Evolutionary conservation across 2,888 invertebrate species (phyloP), one percentile per base, ranked within the genome.

Genomic region (Macroteleia sp.): DNA sequence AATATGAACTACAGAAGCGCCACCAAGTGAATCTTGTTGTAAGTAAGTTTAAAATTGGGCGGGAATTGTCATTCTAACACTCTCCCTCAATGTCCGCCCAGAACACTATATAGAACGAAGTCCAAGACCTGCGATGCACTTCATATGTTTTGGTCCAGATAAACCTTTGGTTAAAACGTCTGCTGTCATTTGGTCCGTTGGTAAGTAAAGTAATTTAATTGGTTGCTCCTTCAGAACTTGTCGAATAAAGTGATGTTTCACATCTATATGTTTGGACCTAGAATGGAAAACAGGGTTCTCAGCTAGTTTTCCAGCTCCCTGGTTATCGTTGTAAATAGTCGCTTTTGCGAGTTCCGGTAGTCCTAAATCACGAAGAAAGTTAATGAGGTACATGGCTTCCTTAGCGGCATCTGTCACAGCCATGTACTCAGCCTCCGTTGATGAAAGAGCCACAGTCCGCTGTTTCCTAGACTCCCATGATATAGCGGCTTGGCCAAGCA

Each of bases 271-370:
- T 22, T 79, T 79, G 5, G 30, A 8, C 10, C n/a, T 30, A 2
- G 48, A 16, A 16, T 50, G 48, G 17, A 19, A 2, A 3, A 79
- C 54, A 1, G 76, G 73, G 61, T 80, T 76, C 1, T 34, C 56
- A 1, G 78, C 79, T 8, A 77, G 22, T 54, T 54, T 22, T 0
- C 62, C 56, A 1, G 79, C 79, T 4, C 77, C 67, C 12, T 73
- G 77, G 34, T 81, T 81, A 32, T 78, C 79, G 14, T 71, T 46
- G 36, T 48, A 71, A 0, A 81, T 14, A 3, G 20, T 50, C 1
- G 48, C 8, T 1, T 32, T 12, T n/a, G 36, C 44, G 5, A 77
- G 22, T 1, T 42, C 20, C 2, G 39, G 22, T 3, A 50, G 59
- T 12, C 74, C 71, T 14, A 80, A 14, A 22, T 71, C 59, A 1